Conservation (phyloP, 1,140 invertebrate species). For the Limonius californicus region DNA sequence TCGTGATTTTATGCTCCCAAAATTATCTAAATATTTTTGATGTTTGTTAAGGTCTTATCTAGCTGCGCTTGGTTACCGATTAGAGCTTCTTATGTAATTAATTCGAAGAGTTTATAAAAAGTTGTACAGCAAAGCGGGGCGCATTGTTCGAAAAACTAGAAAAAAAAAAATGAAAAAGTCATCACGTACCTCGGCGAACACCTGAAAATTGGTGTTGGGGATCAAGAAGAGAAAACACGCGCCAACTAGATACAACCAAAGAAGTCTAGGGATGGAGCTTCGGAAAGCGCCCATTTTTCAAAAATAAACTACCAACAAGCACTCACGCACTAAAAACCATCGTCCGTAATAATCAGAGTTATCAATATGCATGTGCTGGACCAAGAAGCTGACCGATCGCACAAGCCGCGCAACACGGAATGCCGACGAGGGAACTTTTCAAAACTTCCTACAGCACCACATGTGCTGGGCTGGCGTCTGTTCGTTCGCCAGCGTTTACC, state of each 20-base stretch:
- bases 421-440: conserved; percentile 14
- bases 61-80: too few species aligned
- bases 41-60: neutral
- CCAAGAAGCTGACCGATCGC: conserved; percentile 11
- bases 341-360: neutral
- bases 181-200: conserved; percentile 4
- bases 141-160: too few species aligned
- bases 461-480: neutral
- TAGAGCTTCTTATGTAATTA: too few species aligned
- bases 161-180: neutral
- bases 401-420: conserved; percentile 14
- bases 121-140: too few species aligned
- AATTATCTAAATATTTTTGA: neutral
- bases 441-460: conserved; percentile 13
- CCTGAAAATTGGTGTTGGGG: neutral
- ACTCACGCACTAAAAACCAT: conserved; percentile 7
- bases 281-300: conserved; percentile 4
- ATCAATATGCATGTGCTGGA: conserved; percentile 13
- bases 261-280: conserved; percentile 6
- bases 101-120: too few species aligned
- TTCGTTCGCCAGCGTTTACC: neutral
- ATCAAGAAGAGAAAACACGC: neutral
- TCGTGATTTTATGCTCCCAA: conserved; percentile 5
- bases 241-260: neutral
- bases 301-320: neutral